Evolutionary conservation across 2,797 vertebrate genomes (phyloP).

Genomic region (Sebastes baramenuke): DNA sequence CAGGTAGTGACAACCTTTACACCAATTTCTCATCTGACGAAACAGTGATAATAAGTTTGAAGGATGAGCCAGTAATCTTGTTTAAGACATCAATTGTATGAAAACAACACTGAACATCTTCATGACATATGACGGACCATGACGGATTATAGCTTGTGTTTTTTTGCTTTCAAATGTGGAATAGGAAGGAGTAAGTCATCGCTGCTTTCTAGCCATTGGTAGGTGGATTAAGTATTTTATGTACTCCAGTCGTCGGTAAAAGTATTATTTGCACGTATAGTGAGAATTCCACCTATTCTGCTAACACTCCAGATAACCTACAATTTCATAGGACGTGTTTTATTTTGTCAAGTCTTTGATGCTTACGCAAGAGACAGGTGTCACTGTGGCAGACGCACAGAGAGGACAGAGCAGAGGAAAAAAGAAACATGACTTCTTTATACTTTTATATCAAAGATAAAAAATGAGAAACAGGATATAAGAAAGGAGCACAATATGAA

Average conservation of each 20-base stretch:
- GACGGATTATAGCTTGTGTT: neutral
- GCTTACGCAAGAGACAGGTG: slow-evolving; percentile 54
- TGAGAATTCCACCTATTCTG: neutral
- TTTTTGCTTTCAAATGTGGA: neutral
- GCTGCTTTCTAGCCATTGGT: neutral
- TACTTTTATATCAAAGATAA: slow-evolving; percentile 57
- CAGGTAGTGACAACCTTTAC: neutral
- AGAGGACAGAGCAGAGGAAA: slow-evolving; percentile 24
- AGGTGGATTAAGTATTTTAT: neutral
- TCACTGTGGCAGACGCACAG: slow-evolving; percentile 33
- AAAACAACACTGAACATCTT: neutral
- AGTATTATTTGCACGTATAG: neutral
- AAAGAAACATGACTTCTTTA: slow-evolving; percentile 44
- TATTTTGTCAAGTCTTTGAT: slow-evolving; percentile 47
- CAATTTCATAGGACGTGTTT: slow-evolving; percentile 23
- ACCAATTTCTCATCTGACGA: neutral
- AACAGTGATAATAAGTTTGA: neutral
- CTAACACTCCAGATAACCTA: neutral
- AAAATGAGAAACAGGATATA: slow-evolving; percentile 32
- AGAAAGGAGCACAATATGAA: slow-evolving; percentile 30
- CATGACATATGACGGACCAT: neutral
- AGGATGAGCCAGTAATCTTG: neutral
- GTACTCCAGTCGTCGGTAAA: neutral
- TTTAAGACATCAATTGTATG: neutral
- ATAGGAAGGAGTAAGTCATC: neutral